Percentiles rank a stretch among this genome's conserved stretches.
These are phyloP conservation scores for Ctenosaura bakeri DNA, from an alignment of 2,797 vertebrate species.

Conservation along the genomic window DNA sequence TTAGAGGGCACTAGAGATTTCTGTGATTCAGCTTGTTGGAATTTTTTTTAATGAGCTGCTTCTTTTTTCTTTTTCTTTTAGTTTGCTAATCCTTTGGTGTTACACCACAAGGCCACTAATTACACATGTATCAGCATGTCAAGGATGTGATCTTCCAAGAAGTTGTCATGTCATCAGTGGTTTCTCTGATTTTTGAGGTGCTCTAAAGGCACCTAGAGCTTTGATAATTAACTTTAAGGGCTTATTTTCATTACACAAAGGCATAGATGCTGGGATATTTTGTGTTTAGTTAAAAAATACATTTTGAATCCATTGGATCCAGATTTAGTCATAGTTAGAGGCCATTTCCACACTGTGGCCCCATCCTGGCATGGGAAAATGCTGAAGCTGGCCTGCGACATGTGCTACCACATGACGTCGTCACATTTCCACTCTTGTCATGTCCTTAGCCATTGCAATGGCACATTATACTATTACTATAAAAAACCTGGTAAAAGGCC, in stretches of 20 bases:
- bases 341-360: too few relatives aligned
- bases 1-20: slow-evolving; percentile 7
- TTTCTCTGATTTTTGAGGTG: not conserved
- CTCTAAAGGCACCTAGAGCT: not conserved
- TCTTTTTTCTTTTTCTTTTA: not conserved
- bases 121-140: slow-evolving; percentile 5
- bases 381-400: too few relatives aligned
- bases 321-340: too few relatives aligned
- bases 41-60: not conserved
- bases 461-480: too few relatives aligned
- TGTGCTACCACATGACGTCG: too few relatives aligned
- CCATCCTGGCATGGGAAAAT: too few relatives aligned
- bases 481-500: too few relatives aligned
- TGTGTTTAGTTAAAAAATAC: not conserved
- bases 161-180: slow-evolving; percentile 3
- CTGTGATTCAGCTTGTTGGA: not conserved
- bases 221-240: not conserved
- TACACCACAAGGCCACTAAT: slow-evolving; percentile 10
- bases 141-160: slow-evolving; percentile 2
- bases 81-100: slow-evolving; percentile 9
- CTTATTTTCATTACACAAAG: not conserved
- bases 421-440: too few relatives aligned
- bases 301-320: too few relatives aligned
- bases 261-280: not conserved
- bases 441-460: too few relatives aligned